These are phyloP conservation scores for Meda fulgida DNA, from an alignment of 2,797 vertebrate genomes.

Conservation along the genomic window DNA sequence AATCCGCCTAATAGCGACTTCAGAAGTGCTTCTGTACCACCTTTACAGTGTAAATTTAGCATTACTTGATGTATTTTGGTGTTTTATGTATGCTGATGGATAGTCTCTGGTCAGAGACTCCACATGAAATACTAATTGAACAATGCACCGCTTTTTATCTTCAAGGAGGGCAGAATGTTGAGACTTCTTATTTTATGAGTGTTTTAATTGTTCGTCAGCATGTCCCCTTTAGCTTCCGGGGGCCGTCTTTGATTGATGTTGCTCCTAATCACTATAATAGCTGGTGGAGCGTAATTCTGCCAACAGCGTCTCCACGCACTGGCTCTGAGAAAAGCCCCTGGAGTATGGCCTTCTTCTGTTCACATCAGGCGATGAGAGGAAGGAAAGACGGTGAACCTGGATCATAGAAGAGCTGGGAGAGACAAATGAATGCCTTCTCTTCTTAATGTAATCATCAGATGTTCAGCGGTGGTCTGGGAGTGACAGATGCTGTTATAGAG, in stretches of 20 bases:
- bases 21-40: not conserved
- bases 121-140: not conserved
- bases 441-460: slow-evolving; percentile 44
- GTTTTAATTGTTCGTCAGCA: slow-evolving; percentile 50
- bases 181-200: slow-evolving; percentile 57
- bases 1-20: not conserved
- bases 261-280: slow-evolving; percentile 74
- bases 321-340: slow-evolving; percentile 52
- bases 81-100: not conserved
- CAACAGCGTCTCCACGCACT: slow-evolving; percentile 57
- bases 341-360: slow-evolving; percentile 31
- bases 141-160: slow-evolving; percentile 34
- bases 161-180: slow-evolving; percentile 56
- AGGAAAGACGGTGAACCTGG: slow-evolving; percentile 8
- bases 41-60: not conserved
- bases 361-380: slow-evolving; percentile 16
- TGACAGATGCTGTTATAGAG: slow-evolving; percentile 21
- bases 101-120: not conserved
- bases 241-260: slow-evolving; percentile 70
- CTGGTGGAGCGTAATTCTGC: slow-evolving; percentile 63
- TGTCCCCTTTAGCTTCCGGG: slow-evolving; percentile 39
- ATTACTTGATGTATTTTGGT: not conserved
- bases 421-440: slow-evolving; percentile 8
- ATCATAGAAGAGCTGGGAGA: slow-evolving; percentile 22
- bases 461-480: not conserved